Conservation (phyloP, 37 sponge, comb jelly and placozoan genomes). For the Ephydatia muelleri region DNA sequence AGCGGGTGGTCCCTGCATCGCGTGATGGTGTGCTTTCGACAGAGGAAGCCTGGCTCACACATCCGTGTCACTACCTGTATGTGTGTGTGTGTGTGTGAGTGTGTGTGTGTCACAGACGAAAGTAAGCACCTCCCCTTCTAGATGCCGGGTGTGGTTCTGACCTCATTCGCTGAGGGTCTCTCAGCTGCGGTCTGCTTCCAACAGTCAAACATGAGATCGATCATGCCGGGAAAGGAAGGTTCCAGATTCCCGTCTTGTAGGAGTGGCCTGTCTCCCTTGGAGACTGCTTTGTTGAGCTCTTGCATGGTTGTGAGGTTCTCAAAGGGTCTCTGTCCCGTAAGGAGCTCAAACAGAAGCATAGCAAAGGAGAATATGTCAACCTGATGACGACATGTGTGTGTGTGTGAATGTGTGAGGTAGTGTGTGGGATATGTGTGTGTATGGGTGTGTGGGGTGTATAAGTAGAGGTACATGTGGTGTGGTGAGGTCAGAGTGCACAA, state of each 20-base stretch:
- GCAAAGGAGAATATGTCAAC: slow-evolving; percentile 96
- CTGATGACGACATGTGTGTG: slow-evolving; percentile 24
- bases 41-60: slow-evolving; percentile 75
- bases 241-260: slow-evolving; percentile 74
- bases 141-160: slow-evolving; percentile 12
- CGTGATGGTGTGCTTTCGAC: slow-evolving; percentile 69
- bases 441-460: too few relatives aligned
- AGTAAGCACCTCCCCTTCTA: not conserved
- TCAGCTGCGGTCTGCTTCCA: slow-evolving; percentile 78
- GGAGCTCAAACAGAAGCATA: slow-evolving; percentile 93
- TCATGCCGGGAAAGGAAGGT: slow-evolving; percentile 76
- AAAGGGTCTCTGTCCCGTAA: slow-evolving; percentile 88
- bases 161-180: slow-evolving; percentile 78
- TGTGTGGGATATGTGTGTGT: too few relatives aligned
- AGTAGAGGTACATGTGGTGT: not conserved
- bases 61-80: slow-evolving; percentile 50
- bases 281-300: slow-evolving; percentile 83
- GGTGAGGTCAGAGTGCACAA: not conserved
- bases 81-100: too few relatives aligned
- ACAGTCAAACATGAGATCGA: slow-evolving; percentile 88
- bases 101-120: not conserved
- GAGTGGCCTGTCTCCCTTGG: slow-evolving; percentile 68
- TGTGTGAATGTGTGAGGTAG: too few relatives aligned
- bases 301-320: slow-evolving; percentile 64
- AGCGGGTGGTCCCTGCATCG: slow-evolving; percentile 58